Conservation (phyloP, 2,113 vertebrate species). For the Muscicapa adusta region DNA sequence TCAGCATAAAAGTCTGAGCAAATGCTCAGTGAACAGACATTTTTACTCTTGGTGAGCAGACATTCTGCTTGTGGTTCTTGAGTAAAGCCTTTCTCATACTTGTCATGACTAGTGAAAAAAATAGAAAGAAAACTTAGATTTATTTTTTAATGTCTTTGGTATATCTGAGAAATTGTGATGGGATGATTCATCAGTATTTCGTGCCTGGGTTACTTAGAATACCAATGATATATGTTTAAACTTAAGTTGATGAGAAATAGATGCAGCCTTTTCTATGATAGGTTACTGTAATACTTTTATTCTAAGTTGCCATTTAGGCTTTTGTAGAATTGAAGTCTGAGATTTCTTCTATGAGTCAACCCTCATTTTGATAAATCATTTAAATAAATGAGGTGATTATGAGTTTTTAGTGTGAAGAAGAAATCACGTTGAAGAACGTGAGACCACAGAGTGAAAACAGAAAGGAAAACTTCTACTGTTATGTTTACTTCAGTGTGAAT, state of each 20-base stretch:
- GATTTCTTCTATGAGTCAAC: not conserved
- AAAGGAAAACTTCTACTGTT: not conserved
- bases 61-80: not conserved
- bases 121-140: not conserved
- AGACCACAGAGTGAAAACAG: not conserved
- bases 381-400: not conserved
- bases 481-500: not conserved
- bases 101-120: not conserved
- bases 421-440: not conserved
- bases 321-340: not conserved
- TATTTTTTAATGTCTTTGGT: not conserved
- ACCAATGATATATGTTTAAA: not conserved
- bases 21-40: not conserved
- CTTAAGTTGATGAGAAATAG: not conserved
- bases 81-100: not conserved
- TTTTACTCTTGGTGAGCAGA: not conserved
- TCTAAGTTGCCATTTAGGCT: not conserved
- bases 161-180: not conserved
- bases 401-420: not conserved
- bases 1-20: not conserved
- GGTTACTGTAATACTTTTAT: not conserved
- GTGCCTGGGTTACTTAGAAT: not conserved
- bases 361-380: not conserved
- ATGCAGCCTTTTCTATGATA: not conserved
- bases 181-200: not conserved